phyloP scores from a whole-genome alignment of 2,113 vertebrate species.

The Actenoides hombroni region DNA sequence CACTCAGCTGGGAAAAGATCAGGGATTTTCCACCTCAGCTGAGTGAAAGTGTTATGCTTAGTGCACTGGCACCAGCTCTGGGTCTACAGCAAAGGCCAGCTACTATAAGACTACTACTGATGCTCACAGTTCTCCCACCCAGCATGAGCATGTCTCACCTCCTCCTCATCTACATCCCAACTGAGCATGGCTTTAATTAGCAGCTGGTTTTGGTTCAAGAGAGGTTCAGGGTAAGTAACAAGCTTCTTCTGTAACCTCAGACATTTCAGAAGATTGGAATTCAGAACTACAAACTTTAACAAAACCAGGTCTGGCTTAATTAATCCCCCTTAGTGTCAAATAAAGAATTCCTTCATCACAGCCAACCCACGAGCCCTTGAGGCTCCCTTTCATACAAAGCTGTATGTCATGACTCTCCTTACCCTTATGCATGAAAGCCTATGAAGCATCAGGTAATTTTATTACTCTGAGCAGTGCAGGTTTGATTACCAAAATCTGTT shows the following conservation, averaged over 20 bases:
- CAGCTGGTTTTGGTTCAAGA: background rate
- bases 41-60: background rate
- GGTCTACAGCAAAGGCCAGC: background rate
- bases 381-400: background rate
- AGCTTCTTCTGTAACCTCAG: background rate
- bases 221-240: background rate
- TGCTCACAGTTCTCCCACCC: background rate
- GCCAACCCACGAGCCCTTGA: background rate
- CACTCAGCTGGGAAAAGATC: background rate
- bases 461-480: background rate
- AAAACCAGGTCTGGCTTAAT: background rate
- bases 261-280: background rate
- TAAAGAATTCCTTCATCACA: background rate
- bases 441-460: background rate
- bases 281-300: background rate
- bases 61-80: background rate
- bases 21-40: background rate
- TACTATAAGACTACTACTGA: background rate
- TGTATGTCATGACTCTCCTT: background rate
- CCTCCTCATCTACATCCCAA: background rate
- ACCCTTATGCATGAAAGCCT: fast-evolving
- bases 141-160: background rate
- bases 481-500: background rate
- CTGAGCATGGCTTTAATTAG: background rate
- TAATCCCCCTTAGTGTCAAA: background rate